phyloP scores from a whole-genome alignment of 2,888 invertebrate genomes.

The Chrysomela aeneicollis region DNA sequence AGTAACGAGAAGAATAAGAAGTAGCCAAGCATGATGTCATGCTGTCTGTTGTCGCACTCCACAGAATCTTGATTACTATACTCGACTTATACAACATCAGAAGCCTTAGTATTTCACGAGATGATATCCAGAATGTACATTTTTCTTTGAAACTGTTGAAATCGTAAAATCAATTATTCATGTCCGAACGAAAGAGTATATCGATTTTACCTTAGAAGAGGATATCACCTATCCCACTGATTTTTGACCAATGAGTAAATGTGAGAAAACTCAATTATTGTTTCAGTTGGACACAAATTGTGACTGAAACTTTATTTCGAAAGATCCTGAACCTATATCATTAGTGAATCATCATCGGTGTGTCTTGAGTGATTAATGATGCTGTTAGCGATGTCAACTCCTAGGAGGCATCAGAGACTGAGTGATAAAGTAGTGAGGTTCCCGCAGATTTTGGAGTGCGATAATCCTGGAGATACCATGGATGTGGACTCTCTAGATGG shows the following conservation, averaged over 20 bases:
- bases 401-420: slow-evolving; percentile 53
- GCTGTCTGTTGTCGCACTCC: slow-evolving; percentile 55
- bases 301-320: too few relatives aligned
- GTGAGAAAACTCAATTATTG: too few relatives aligned
- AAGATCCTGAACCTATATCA: too few relatives aligned
- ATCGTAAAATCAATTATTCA: background rate
- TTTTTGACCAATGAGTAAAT: background rate
- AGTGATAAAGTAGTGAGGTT: slow-evolving; percentile 49
- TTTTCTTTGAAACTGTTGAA: background rate
- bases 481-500: slow-evolving; percentile 60
- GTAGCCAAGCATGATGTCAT: slow-evolving; percentile 61
- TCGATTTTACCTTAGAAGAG: too few relatives aligned
- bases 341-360: background rate
- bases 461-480: slow-evolving; percentile 56
- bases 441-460: slow-evolving; percentile 49
- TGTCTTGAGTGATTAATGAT: slow-evolving; percentile 35
- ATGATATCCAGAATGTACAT: slow-evolving; percentile 5
- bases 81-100: slow-evolving; percentile 30
- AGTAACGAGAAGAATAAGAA: slow-evolving; percentile 53
- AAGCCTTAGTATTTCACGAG: slow-evolving; percentile 32
- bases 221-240: too few relatives aligned
- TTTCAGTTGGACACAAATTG: too few relatives aligned
- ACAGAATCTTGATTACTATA: slow-evolving; percentile 58
- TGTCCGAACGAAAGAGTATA: background rate
- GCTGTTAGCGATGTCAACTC: slow-evolving; percentile 51